Evolutionary conservation across 2,797 vertebrate species (phyloP).

Genomic region (Epinephelus coioides): DNA sequence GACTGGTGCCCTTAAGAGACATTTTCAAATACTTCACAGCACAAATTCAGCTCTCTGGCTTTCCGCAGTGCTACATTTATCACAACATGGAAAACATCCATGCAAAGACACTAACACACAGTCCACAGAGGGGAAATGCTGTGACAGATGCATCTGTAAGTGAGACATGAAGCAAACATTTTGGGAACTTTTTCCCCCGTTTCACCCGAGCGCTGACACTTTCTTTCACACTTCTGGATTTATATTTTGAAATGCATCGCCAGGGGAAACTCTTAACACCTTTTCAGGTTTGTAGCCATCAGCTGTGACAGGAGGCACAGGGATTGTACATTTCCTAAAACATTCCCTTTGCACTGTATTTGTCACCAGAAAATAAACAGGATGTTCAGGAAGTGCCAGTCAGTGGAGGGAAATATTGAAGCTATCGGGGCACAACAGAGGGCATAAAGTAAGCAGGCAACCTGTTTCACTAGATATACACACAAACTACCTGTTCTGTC

Average conservation of each 20-base stretch:
- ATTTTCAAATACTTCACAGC: not conserved
- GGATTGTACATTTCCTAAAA: slow-evolving; percentile 24
- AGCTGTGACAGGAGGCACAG: slow-evolving; percentile 22
- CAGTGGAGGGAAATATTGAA: not conserved
- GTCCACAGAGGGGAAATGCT: not conserved
- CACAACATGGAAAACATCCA: not conserved
- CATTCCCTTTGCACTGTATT: not conserved
- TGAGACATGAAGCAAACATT: not conserved
- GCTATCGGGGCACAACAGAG: not conserved
- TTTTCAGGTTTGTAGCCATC: slow-evolving; percentile 19
- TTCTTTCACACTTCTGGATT: slow-evolving; percentile 15
- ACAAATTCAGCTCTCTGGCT: not conserved
- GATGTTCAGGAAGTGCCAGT: slow-evolving; percentile 1
- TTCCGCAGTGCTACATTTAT: not conserved
- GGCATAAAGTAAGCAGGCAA: not conserved
- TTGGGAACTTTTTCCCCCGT: not conserved
- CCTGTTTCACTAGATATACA: not conserved
- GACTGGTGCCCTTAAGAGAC: not conserved
- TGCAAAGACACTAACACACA: not conserved
- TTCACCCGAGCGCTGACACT: not conserved
- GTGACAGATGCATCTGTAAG: slow-evolving; percentile 9
- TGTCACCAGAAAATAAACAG: slow-evolving; percentile 28
- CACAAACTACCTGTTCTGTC: not conserved
- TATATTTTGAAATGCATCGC: slow-evolving; percentile 12
- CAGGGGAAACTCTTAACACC: slow-evolving; percentile 25